Evolutionary conservation across 2,113 vertebrate genomes (phyloP).

Genomic region (Colistium nudipinnis): DNA sequence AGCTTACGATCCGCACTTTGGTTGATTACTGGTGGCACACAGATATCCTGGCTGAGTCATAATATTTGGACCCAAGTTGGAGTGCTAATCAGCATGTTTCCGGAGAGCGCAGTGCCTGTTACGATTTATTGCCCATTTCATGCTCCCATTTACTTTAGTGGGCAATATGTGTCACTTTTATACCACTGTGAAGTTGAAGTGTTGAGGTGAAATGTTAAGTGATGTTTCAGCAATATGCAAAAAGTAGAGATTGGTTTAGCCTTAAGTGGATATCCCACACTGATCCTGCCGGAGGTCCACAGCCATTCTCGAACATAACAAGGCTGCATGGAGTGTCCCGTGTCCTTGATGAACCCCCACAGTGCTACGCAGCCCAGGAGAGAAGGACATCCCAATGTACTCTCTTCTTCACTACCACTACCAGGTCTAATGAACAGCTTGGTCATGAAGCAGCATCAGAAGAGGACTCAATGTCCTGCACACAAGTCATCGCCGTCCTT

Average conservation of each 20-base stretch:
- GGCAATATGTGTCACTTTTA: slow-evolving; percentile 78
- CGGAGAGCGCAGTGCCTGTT: slow-evolving; percentile 60
- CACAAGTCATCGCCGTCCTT: too few relatives aligned
- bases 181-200: slow-evolving; percentile 71
- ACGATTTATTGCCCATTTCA: slow-evolving; percentile 70
- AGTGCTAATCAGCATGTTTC: slow-evolving; percentile 70
- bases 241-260: slow-evolving; percentile 64
- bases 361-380: slow-evolving; percentile 19
- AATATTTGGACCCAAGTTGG: slow-evolving; percentile 67
- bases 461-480: too few relatives aligned
- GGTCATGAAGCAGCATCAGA: neutral
- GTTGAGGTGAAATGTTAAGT: slow-evolving; percentile 77
- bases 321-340: slow-evolving; percentile 5
- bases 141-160: slow-evolving; percentile 76
- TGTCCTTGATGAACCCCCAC: slow-evolving; percentile 57
- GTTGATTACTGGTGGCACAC: slow-evolving; percentile 51
- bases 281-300: slow-evolving; percentile 48
- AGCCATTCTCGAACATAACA: slow-evolving; percentile 49
- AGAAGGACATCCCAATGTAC: slow-evolving; percentile 21
- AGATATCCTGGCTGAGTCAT: slow-evolving; percentile 42
- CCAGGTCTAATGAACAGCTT: neutral
- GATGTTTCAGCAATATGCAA: slow-evolving; percentile 72
- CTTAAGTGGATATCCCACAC: slow-evolving; percentile 67
- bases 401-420: neutral
- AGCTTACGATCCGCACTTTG: slow-evolving; percentile 59